These are phyloP conservation scores for Mastomys natalensis DNA, from an alignment of 2,113 vertebrate species.

Conservation along the genomic window DNA sequence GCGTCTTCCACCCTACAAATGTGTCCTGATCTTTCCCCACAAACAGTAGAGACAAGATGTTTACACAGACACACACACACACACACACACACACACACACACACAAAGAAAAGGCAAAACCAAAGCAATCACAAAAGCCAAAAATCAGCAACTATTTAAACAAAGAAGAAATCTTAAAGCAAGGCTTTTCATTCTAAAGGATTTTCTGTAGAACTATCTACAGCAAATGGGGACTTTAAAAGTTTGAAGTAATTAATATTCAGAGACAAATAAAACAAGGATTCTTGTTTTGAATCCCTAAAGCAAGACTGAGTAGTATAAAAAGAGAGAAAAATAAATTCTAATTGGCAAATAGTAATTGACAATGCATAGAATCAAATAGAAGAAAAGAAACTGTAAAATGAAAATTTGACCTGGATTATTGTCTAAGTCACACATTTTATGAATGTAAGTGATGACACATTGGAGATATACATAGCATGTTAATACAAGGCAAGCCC, in stretches of 20 bases:
- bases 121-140: background rate
- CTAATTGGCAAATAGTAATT: background rate
- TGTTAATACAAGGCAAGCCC: background rate
- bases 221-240: background rate
- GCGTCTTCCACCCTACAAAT: background rate
- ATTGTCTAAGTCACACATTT: background rate
- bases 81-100: background rate
- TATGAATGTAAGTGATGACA: background rate
- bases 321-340: background rate
- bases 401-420: background rate
- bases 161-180: conserved; percentile 16
- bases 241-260: background rate
- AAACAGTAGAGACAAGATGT: background rate
- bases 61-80: background rate
- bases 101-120: background rate
- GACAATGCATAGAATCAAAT: background rate
- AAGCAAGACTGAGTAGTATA: background rate
- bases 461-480: background rate
- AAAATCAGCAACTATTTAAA: background rate
- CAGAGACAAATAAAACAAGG: background rate
- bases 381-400: background rate
- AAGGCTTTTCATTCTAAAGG: background rate
- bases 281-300: background rate
- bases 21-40: background rate
- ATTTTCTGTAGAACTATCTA: background rate